Evolutionary conservation across 2,888 invertebrate species (phyloP), one percentile per base, ranked within the genome.

Genomic region (Ditula angustiorana): DNA sequence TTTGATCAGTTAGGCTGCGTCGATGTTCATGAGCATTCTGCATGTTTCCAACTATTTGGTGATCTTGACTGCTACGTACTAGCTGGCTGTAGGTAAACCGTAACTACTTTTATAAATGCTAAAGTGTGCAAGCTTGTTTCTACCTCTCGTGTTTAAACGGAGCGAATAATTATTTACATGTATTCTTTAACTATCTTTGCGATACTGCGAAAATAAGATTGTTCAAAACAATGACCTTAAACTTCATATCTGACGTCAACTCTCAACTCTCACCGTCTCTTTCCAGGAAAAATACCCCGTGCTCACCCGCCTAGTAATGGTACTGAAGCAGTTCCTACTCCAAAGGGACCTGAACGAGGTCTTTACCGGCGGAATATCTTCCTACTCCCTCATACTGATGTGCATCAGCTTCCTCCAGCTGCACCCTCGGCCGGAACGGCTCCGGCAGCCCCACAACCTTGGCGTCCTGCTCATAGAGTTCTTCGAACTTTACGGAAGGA

Each of bases 291-390:
- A 95, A 77, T 99, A 96, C 92, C 99, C 99, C 23, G 96, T 97
- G 70, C 94, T 99, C 75, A 96, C 97, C 59, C 98, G 98, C 80
- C 94, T 99, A 83, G 99, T 99, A 80, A 96, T 99, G 93, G 98
- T 99, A 68, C 94, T 99, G 77, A 99, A 99, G 94, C 99, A 99
- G 94, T 99, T 99, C 94, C 95, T 99, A 72, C 95, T 99, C 73
- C 98, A 99, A 93, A 95, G 99, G 81, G 98, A 99, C 94, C 95
- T 99, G 82, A 99, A 99, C 93, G 99, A 99, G 94, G 99, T 99
- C 80, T 99, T 99, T 94, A 99, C 99, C 71, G 99, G 99, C 71
- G 99, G 99, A 86, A 99, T 99, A 88, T 98, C 99, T 75, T 99
- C 99, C 68, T 99, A 99, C 94, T 98, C 99, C 83, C 95, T 99